Conservation (phyloP, 2,113 vertebrate species). For the Columba livia region DNA sequence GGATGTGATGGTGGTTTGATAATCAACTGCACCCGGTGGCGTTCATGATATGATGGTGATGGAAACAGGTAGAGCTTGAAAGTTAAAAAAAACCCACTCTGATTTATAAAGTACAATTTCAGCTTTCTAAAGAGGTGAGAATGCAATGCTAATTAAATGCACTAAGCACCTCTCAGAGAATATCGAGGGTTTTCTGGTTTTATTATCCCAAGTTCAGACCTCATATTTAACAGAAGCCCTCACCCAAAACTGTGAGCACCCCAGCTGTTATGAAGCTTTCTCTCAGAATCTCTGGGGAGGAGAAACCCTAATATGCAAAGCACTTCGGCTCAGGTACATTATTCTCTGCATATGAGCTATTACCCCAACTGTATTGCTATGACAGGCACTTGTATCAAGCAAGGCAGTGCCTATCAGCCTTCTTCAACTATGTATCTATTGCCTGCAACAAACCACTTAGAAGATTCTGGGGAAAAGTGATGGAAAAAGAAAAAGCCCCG, state of each 20-base stretch:
- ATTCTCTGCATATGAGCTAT: background rate
- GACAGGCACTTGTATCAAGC: background rate
- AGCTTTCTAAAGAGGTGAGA: background rate
- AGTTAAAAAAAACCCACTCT: rapidly evolving
- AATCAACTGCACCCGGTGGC: background rate
- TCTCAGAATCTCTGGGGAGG: background rate
- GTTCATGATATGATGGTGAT: background rate
- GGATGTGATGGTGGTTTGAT: background rate
- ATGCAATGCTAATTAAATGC: background rate
- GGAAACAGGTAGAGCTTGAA: background rate
- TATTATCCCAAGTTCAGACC: background rate
- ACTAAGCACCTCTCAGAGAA: background rate
- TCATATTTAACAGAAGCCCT: background rate
- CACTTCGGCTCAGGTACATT: background rate
- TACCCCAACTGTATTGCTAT: background rate
- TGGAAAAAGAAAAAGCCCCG: background rate
- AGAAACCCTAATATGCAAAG: background rate
- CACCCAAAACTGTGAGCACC: background rate
- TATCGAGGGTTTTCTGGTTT: background rate
- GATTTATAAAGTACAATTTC: background rate
- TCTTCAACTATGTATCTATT: background rate
- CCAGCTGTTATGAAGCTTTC: background rate
- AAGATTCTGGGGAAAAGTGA: background rate
- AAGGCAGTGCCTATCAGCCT: background rate
- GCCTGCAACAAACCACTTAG: background rate